phyloP scores from a whole-genome alignment of 2,888 invertebrate species.

The Caenorhabditis drosophilae region DNA sequence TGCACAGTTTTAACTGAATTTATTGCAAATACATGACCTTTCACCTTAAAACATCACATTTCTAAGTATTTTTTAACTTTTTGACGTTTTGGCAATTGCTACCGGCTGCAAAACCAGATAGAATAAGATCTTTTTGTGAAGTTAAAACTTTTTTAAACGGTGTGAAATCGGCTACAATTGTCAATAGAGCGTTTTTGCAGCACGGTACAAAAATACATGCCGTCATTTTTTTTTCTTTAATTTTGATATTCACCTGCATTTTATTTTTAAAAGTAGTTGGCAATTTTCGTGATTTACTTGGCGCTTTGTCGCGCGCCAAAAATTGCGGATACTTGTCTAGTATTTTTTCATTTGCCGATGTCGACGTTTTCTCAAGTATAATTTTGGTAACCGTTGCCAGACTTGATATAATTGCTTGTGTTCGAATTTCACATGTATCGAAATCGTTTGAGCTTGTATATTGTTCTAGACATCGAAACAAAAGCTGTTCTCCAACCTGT shows the following conservation, averaged over 20 bases:
- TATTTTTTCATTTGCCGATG: slow-evolving; percentile 69
- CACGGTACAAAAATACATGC: too few species aligned
- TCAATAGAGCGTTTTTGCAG: too few species aligned
- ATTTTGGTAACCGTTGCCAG: slow-evolving; percentile 81
- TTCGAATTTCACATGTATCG: slow-evolving; percentile 76
- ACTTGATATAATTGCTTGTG: slow-evolving; percentile 79
- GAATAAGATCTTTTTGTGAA: too few species aligned
- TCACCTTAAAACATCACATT: slow-evolving; percentile 65
- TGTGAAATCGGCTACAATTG: too few species aligned
- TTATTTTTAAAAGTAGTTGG: slow-evolving; percentile 41
- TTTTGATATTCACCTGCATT: too few species aligned
- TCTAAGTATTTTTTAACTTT: not conserved
- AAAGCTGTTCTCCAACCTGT: slow-evolving; percentile 61
- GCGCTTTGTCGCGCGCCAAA: slow-evolving; percentile 82
- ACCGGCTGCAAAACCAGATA: too few species aligned
- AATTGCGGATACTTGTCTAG: slow-evolving; percentile 83
- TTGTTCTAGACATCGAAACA: slow-evolving; percentile 56
- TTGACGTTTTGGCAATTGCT: too few species aligned
- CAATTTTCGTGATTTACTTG: slow-evolving; percentile 48
- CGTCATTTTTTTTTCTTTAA: too few species aligned
- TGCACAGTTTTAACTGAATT: slow-evolving; percentile 87
- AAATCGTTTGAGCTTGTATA: slow-evolving; percentile 71
- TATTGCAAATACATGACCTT: slow-evolving; percentile 87
- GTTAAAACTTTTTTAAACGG: too few species aligned
- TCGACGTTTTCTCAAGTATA: slow-evolving; percentile 57